A percentile compares a stretch with the other conserved stretches of the same genome.
Conservation (phyloP, 1,140 invertebrate species). For the Meloidogyne exigua region DNA sequence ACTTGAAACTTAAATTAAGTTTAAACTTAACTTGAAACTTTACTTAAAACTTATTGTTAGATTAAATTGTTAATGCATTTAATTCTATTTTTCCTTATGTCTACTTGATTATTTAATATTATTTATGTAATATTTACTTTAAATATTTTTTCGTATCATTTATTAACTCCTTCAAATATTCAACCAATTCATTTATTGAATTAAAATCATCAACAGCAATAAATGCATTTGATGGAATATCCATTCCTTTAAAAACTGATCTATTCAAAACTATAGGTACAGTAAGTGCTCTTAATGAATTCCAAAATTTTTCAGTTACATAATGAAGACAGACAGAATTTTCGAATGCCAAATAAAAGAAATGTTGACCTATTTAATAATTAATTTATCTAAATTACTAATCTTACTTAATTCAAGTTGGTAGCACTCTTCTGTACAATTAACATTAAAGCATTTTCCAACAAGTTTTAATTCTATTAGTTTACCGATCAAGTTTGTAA, state of each 20-base stretch:
- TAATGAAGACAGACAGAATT: constrained; percentile 63
- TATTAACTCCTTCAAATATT: constrained; percentile 12
- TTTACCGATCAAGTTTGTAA: background rate
- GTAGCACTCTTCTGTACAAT: no score
- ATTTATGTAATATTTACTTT: no score
- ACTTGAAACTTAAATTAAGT: no score
- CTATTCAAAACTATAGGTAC: constrained; percentile 21
- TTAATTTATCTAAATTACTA: no score
- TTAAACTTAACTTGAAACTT: no score
- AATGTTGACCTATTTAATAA: constrained; percentile 41
- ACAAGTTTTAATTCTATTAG: background rate
- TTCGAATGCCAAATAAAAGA: constrained; percentile 63
- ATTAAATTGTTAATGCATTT: no score
- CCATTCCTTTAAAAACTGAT: constrained; percentile 6
- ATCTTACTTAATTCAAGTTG: no score
- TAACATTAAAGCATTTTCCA: background rate
- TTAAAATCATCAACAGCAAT: constrained; percentile 29
- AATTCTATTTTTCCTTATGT: no score
- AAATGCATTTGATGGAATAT: constrained; percentile 20
- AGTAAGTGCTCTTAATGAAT: background rate
- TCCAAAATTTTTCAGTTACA: constrained; percentile 63
- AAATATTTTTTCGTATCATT: constrained; percentile 15
- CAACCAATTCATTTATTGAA: constrained; percentile 17
- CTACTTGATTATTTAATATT: no score
- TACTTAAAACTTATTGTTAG: no score